Evolutionary conservation across 2,888 invertebrate genomes (phyloP).

Genomic region (Cryptophagus acutangulus): DNA sequence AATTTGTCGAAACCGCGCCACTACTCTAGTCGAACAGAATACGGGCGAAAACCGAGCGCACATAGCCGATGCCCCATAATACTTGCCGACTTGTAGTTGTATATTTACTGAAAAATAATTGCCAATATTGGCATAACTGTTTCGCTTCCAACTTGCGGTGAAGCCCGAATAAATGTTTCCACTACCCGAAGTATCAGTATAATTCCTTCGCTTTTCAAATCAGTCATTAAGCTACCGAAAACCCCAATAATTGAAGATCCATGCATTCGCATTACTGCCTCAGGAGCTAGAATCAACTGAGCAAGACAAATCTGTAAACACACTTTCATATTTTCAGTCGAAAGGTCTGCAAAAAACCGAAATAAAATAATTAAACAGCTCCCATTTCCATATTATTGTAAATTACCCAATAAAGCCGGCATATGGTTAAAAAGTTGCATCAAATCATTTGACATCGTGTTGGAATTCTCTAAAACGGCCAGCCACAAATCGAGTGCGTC

Average conservation of each 20-base stretch:
- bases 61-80: too few relatives aligned
- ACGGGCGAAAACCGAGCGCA: too few relatives aligned
- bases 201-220: constrained; percentile 70
- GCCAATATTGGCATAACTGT: constrained; percentile 62
- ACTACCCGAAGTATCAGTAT: constrained; percentile 69
- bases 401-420: constrained; percentile 65
- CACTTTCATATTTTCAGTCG: constrained; percentile 74
- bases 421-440: constrained; percentile 71
- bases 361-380: background rate
- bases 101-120: constrained; percentile 56
- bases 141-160: constrained; percentile 67
- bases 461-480: constrained; percentile 73
- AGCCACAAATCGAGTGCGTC: constrained; percentile 90
- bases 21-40: too few relatives aligned
- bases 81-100: too few relatives aligned
- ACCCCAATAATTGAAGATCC: constrained; percentile 66
- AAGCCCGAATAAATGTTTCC: constrained; percentile 70
- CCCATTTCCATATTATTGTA: background rate
- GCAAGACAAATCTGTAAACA: constrained; percentile 79
- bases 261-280: constrained; percentile 67
- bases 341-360: constrained; percentile 58
- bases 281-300: constrained; percentile 74
- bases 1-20: too few relatives aligned
- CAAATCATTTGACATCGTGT: constrained; percentile 60
- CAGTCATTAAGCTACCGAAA: constrained; percentile 68